Evolutionary conservation across 2,888 invertebrate genomes (phyloP).

Genomic region (Poecilus cupreus): DNA sequence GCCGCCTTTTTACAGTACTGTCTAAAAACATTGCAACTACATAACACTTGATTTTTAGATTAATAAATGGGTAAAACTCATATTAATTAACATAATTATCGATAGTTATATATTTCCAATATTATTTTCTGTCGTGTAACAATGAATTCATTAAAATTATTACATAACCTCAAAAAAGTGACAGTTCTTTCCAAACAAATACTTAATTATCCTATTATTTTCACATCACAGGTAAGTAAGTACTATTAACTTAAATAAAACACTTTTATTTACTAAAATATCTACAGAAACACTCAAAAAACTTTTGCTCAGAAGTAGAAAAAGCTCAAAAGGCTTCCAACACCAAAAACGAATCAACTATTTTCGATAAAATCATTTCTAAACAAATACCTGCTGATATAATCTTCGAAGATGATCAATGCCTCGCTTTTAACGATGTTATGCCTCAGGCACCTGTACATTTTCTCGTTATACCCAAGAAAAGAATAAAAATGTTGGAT

Average conservation of each 20-base stretch:
- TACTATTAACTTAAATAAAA: background rate
- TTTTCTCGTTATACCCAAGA: constrained; percentile 89
- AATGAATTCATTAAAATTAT: background rate
- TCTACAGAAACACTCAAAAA: background rate
- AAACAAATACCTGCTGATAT: constrained; percentile 88
- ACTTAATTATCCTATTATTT: background rate
- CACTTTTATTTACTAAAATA: background rate
- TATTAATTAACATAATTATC: no score
- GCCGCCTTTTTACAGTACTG: no score
- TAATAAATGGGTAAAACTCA: no score
- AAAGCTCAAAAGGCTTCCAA: constrained; percentile 66
- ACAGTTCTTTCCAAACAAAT: background rate
- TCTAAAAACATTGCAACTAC: no score
- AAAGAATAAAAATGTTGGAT: constrained; percentile 79
- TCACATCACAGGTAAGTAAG: background rate
- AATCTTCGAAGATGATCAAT: constrained; percentile 87
- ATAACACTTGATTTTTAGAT: no score
- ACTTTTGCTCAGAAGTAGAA: constrained; percentile 68
- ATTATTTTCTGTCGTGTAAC: background rate
- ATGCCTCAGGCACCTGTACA: constrained; percentile 89
- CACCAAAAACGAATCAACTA: constrained; percentile 75
- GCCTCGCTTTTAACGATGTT: constrained; percentile 88
- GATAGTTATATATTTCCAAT: no score
- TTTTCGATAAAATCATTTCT: constrained; percentile 86
- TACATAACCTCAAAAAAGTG: background rate